phyloP scores from a whole-genome alignment of 2,888 invertebrate genomes.

The Microctonus brassicae region DNA sequence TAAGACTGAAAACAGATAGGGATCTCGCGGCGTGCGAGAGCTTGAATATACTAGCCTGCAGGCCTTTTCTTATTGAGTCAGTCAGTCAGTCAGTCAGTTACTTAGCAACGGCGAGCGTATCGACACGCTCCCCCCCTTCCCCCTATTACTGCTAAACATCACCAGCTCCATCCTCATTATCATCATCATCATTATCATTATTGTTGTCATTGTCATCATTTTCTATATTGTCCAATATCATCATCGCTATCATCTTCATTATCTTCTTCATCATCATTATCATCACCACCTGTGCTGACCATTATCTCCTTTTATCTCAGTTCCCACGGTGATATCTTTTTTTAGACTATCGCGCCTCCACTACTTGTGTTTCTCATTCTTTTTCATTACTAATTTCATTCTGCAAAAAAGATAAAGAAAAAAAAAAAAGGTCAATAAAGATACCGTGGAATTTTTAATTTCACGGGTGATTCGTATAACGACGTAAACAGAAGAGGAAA shows the following conservation, averaged over 20 bases:
- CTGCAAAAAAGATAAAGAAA: not conserved
- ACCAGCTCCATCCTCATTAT: not conserved
- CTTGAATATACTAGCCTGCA: conserved; percentile 47
- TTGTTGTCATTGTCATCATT: conserved; percentile 3
- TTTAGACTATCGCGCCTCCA: not conserved
- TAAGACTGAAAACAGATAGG: conserved; percentile 55
- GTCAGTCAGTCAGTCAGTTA: conserved; percentile 66
- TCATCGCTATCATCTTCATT: conserved; percentile 9
- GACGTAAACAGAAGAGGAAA: conserved; percentile 10
- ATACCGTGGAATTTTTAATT: conserved; percentile 55
- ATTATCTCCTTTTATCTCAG: not conserved
- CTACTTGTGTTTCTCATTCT: not conserved
- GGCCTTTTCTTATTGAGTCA: conserved; percentile 64
- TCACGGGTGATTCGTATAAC: conserved; percentile 45
- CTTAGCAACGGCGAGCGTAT: conserved; percentile 62
- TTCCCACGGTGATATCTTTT: conserved; percentile 6
- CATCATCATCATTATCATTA: conserved; percentile 4
- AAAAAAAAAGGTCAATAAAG: conserved; percentile 14
- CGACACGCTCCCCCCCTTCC: conserved; percentile 43
- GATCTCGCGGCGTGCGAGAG: conserved; percentile 58
- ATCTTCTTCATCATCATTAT: not conserved
- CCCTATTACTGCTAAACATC: conserved; percentile 27
- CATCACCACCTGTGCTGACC: not conserved
- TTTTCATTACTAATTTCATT: not conserved
- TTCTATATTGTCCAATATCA: not conserved